phyloP scores from a whole-genome alignment of 2,888 invertebrate species.

The Coelopa pilipes region DNA sequence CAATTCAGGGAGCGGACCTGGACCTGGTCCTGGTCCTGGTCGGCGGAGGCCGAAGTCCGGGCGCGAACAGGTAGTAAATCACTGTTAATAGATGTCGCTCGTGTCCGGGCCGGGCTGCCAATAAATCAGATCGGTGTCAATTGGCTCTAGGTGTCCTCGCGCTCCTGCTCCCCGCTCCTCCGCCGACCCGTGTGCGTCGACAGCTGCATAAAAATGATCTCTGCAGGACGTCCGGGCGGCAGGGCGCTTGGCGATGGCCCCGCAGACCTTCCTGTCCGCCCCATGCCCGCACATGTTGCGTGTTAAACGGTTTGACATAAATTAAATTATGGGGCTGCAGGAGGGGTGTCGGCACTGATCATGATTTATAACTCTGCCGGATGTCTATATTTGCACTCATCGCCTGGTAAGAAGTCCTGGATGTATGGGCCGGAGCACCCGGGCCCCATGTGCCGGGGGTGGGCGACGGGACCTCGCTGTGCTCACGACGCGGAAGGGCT shows the following conservation, averaged over 20 bases:
- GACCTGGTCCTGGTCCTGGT: no score
- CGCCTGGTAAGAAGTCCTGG: no score
- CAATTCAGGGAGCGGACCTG: no score
- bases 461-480: not conserved
- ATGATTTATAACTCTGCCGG: conserved; percentile 23
- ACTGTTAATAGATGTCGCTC: conserved; percentile 5
- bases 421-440: not conserved
- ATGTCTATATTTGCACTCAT: conserved; percentile 19
- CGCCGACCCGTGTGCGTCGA: conserved; percentile 6
- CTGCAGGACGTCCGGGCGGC: conserved; percentile 1
- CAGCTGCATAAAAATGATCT: conserved; percentile 10
- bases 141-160: conserved; percentile 15
- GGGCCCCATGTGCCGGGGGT: not conserved
- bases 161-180: not conserved
- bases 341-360: conserved; percentile 18
- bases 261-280: not conserved
- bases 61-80: not conserved
- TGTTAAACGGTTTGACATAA: conserved; percentile 31
- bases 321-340: conserved; percentile 28
- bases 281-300: not conserved
- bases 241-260: not conserved
- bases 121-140: conserved; percentile 17
- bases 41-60: no score
- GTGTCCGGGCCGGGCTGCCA: not conserved
- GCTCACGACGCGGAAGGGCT: conserved; percentile 15